A percentile compares a stretch with the other conserved stretches of the same genome.
These are phyloP conservation scores for Indicator maculatus DNA, from an alignment of 2,113 vertebrate species.

Conservation along the genomic window DNA sequence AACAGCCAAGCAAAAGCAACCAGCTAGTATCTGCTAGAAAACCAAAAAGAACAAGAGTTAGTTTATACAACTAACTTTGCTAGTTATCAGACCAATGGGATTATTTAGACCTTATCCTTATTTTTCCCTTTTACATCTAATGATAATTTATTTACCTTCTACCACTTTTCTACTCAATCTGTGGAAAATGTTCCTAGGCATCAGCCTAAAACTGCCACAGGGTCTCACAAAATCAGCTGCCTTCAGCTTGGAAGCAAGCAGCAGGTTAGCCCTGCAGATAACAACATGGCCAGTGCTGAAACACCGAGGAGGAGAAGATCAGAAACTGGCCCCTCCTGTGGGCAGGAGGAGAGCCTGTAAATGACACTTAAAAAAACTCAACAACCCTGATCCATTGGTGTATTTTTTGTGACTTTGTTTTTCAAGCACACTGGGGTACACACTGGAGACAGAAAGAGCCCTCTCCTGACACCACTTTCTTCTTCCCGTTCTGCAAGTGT, in stretches of 20 bases:
- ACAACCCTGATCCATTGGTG: background rate
- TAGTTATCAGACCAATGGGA: too few relatives aligned
- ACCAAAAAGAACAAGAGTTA: too few relatives aligned
- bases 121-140: too few relatives aligned
- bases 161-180: too few relatives aligned
- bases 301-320: background rate
- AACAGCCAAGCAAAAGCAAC: too few relatives aligned
- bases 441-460: background rate
- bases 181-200: too few relatives aligned
- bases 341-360: background rate
- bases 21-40: too few relatives aligned
- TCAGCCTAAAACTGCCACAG: too few relatives aligned
- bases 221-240: background rate
- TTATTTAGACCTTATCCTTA: too few relatives aligned
- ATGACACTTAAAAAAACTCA: background rate
- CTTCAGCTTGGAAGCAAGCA: background rate
- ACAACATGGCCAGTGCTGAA: background rate
- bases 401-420: background rate
- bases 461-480: background rate
- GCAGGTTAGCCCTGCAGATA: background rate
- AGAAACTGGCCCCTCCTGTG: background rate
- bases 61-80: too few relatives aligned
- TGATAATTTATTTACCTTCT: too few relatives aligned
- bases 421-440: background rate
- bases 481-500: background rate